Evolutionary conservation across 2,888 invertebrate genomes (phyloP).

Genomic region (Callyntrura guangdongensis): DNA sequence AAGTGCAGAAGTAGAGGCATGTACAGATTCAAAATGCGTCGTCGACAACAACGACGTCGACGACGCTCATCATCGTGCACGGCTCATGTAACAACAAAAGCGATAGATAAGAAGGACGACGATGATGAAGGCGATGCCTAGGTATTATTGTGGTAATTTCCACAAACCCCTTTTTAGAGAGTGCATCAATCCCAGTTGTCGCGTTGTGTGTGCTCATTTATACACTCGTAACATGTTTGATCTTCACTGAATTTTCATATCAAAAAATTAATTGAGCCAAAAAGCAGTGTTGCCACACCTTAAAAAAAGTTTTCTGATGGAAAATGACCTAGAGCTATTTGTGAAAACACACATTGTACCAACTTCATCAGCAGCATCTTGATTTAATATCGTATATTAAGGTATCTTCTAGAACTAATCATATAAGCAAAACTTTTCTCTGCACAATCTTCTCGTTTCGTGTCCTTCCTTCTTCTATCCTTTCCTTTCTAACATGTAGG

Average conservation of each 20-base stretch:
- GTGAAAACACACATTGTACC: conserved; percentile 74
- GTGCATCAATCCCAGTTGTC: conserved; percentile 46
- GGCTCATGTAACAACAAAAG: conserved; percentile 54
- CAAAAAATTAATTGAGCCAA: conserved; percentile 79
- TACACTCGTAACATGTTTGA: conserved; percentile 51
- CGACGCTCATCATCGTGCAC: conserved; percentile 18
- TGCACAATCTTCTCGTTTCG: neutral
- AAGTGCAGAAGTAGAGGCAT: neutral
- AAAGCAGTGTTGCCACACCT: conserved; percentile 75
- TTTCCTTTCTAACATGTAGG: conserved; percentile 12
- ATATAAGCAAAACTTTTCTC: conserved; percentile 21
- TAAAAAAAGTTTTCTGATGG: conserved; percentile 72
- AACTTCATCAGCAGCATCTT: conserved; percentile 54
- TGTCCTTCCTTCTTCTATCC: conserved; percentile 24
- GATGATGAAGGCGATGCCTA: conserved; percentile 6
- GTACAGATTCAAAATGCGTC: conserved; percentile 26
- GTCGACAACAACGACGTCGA: neutral
- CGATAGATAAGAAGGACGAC: conserved; percentile 29
- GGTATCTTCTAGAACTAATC: neutral
- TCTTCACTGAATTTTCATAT: conserved; percentile 73
- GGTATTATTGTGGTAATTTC: conserved; percentile 37
- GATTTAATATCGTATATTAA: conserved; percentile 59
- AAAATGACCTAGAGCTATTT: conserved; percentile 76
- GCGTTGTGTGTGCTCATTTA: conserved; percentile 60
- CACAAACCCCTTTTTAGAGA: conserved; percentile 39